These are phyloP conservation scores for Erynnis tages DNA, from an alignment of 2,888 invertebrate genomes.

Conservation along the genomic window DNA sequence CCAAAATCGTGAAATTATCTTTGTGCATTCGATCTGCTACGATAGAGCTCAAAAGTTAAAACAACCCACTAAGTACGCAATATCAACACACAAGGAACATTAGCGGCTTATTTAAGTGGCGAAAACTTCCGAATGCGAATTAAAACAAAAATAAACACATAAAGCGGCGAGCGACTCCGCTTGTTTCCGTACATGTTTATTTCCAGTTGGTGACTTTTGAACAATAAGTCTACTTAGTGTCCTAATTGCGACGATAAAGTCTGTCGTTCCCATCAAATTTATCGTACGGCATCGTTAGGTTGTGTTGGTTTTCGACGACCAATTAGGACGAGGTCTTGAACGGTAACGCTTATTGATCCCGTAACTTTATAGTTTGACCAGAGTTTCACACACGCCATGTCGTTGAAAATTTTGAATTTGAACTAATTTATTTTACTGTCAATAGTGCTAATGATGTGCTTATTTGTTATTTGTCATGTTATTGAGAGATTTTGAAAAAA, in stretches of 20 bases:
- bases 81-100: constrained; percentile 1
- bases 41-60: not conserved
- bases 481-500: too few species aligned
- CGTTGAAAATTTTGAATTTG: too few species aligned
- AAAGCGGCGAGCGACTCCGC: not conserved
- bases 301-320: too few species aligned
- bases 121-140: constrained; percentile 1
- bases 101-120: constrained; percentile 7
- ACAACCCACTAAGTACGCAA: not conserved
- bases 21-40: not conserved
- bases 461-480: too few species aligned
- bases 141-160: constrained; percentile 9
- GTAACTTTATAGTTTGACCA: too few species aligned
- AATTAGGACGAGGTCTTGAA: too few species aligned
- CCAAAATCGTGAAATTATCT: too few species aligned
- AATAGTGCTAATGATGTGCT: too few species aligned
- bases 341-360: too few species aligned
- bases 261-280: not conserved
- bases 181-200: constrained; percentile 3
- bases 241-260: not conserved
- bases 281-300: too few species aligned
- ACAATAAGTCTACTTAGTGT: constrained; percentile 6
- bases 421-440: too few species aligned
- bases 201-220: not conserved
- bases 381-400: too few species aligned